Evolutionary conservation across 2,113 vertebrate genomes (phyloP).

Genomic region (Xiphophorus hellerii): DNA sequence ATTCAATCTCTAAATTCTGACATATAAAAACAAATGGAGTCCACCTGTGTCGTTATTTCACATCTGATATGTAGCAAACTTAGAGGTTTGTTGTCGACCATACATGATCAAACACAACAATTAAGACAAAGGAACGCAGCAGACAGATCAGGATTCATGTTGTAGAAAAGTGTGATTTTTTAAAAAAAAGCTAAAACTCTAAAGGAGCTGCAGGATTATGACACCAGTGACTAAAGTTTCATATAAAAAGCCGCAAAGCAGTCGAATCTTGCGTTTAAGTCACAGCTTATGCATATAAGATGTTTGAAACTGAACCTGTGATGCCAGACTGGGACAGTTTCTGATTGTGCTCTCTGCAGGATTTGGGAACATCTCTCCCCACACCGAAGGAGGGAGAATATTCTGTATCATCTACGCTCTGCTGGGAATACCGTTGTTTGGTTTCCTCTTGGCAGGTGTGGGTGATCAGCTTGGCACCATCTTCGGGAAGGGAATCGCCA

Average conservation of each 20-base stretch:
- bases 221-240: neutral
- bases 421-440: slow-evolving; percentile 94
- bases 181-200: no score
- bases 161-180: neutral
- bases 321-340: neutral
- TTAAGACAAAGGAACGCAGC: neutral
- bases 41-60: neutral
- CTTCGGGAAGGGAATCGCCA: slow-evolving; percentile 94
- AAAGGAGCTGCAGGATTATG: neutral
- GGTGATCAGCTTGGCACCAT: slow-evolving; percentile 96
- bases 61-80: neutral
- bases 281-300: neutral
- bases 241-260: neutral
- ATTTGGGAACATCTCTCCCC: slow-evolving; percentile 95
- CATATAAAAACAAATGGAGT: neutral
- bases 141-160: no score
- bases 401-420: slow-evolving; percentile 96
- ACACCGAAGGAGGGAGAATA: slow-evolving; percentile 93
- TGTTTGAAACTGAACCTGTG: neutral
- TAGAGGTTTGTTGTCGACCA: no score
- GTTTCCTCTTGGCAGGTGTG: slow-evolving; percentile 94
- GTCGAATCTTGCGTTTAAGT: neutral
- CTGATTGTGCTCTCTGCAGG: slow-evolving; percentile 75
- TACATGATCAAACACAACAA: no score
- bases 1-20: neutral